Evolutionary conservation across 2,113 vertebrate species (phyloP), one percentile per base, ranked within the genome.

Genomic region (Butorides virescens): DNA sequence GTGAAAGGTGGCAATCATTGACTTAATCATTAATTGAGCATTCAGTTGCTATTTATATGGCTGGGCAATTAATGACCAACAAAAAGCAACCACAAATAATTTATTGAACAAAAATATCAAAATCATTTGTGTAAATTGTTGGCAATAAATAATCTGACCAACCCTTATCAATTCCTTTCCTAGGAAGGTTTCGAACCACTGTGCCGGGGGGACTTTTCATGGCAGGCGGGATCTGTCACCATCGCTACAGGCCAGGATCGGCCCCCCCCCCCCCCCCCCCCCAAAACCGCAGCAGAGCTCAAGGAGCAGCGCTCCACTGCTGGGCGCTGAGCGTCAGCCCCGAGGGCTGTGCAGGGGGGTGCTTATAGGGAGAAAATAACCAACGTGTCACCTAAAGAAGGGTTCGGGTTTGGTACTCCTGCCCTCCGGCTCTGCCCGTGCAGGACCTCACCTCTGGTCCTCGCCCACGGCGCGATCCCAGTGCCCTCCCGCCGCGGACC

Each of bases 401-500:
- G 39, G 66, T 9, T 16, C 2, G 25, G 50, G 34, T 10, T 29
- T 4, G 26, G 16, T 7, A 5, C 1, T 72, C 19, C 65, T 34
- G 29, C 30, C 30, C 63, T 27, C 44, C 4, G 8, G 42, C 75
- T 18, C 85, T 27, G 17, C 0, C 44, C 8, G 2, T 9, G 34
- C 72, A 30, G 55, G 26, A 29, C 15, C 32, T 70, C 32, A 5
- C 7, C 47, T 2, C 75, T 25, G 52, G 3, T 13, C 63, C 63
- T 15, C n/a, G 0, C 6, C 39, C 66, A 7, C 30, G 4, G 4
- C 4, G 1, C 2, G 5, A 9, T 0, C n/a, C 42, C 77, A 12
- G 2, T 0, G 18, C 15, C 17, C 32, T 42, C 21, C 26, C 46
- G 8, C 5, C 7, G 1, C 15, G 0, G 0, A 3, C 26, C 73